phyloP scores from a whole-genome alignment of 2,113 vertebrate genomes.

The Serilophus lunatus region DNA sequence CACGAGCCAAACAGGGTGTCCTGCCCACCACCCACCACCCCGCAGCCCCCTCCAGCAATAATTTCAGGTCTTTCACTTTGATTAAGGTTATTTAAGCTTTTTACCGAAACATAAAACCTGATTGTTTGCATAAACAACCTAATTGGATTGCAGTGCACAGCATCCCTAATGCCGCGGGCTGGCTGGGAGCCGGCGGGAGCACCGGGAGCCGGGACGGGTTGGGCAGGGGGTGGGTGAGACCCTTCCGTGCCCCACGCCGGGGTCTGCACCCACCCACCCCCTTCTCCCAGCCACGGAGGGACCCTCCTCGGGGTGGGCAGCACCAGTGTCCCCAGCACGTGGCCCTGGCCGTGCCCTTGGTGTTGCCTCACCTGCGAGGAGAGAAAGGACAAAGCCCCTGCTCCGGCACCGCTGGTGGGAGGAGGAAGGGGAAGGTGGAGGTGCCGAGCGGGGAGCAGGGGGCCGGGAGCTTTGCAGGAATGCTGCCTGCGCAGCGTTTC shows the following conservation, averaged over 20 bases:
- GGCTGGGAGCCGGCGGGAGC: background rate
- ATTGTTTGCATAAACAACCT: conserved; percentile 64
- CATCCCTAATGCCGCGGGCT: conserved; percentile 45
- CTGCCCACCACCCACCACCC: background rate
- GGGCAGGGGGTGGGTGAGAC: background rate
- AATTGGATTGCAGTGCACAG: conserved; percentile 50
- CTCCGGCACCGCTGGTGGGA: rapidly evolving
- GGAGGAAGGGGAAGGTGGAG: background rate
- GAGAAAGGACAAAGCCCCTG: background rate
- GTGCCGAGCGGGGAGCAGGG: background rate
- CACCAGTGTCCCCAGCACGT: background rate
- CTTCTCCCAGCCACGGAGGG: rapidly evolving
- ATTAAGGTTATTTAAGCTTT: conserved; percentile 64
- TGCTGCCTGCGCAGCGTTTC: conserved; percentile 2
- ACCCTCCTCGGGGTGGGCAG: rapidly evolving
- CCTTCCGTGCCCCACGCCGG: rapidly evolving
- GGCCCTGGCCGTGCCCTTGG: background rate
- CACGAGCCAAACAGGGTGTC: background rate
- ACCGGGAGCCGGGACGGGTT: background rate
- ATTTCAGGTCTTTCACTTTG: background rate
- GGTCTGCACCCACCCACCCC: background rate
- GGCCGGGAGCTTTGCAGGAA: conserved; percentile 9
- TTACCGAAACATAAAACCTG: conserved; percentile 60
- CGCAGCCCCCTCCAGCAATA: background rate
- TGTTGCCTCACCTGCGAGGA: rapidly evolving